These are phyloP conservation scores for Struthio camelus DNA, from an alignment of 2,113 vertebrate genomes.

Conservation along the genomic window DNA sequence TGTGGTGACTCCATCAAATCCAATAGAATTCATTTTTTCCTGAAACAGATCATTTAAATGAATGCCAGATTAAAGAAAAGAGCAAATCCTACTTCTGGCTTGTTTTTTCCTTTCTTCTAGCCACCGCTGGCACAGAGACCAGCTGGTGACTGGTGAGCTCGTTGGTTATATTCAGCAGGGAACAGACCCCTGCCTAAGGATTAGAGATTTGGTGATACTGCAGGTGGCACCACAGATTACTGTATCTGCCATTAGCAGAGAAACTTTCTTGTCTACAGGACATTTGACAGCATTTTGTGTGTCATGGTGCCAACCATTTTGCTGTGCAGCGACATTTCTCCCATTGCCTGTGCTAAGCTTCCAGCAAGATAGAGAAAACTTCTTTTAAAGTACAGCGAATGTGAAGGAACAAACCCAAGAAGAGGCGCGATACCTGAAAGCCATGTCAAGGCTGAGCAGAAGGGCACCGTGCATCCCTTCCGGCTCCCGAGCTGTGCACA, in stretches of 20 bases:
- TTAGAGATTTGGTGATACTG: neutral
- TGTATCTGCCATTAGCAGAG: neutral
- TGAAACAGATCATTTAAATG: neutral
- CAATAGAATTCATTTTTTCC: neutral
- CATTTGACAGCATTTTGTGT: rapidly evolving
- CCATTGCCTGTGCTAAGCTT: neutral
- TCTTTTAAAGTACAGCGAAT: neutral
- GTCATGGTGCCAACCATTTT: rapidly evolving
- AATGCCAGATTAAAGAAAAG: neutral
- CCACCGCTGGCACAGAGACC: neutral
- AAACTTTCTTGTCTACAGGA: neutral
- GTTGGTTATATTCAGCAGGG: neutral
- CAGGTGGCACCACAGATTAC: neutral
- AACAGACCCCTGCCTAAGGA: neutral
- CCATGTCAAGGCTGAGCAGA: rapidly evolving
- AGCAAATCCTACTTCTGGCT: neutral
- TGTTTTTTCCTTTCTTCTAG: neutral
- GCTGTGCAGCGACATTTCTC: neutral
- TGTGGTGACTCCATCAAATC: neutral
- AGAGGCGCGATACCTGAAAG: neutral
- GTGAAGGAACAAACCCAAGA: neutral
- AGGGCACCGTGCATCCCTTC: too few species aligned
- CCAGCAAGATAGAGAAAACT: neutral
- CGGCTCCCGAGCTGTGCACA: too few species aligned
- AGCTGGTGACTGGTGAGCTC: too few species aligned